phyloP scores from a whole-genome alignment of 1,140 invertebrate species.

The Ditylenchus dipsaci region DNA sequence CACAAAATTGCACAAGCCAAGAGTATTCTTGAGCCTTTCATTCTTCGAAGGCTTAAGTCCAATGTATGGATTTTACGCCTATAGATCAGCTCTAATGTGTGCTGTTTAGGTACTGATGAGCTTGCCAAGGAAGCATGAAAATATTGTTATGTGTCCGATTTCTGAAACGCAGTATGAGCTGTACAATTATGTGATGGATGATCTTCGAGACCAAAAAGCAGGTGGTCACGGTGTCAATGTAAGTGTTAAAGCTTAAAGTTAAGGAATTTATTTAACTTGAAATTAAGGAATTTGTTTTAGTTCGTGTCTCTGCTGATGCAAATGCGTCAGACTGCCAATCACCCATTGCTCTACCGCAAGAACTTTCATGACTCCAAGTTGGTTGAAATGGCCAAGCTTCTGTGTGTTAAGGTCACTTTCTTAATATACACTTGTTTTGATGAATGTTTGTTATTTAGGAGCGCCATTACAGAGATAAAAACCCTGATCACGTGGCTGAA shows the following conservation, averaged over 20 bases:
- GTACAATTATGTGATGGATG: conserved; percentile 72
- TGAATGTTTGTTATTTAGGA: conserved; percentile 59
- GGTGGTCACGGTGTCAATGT: background rate
- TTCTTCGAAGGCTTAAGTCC: conserved; percentile 79
- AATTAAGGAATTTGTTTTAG: no score
- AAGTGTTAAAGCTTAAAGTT: no score
- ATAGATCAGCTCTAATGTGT: background rate
- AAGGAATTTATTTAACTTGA: no score
- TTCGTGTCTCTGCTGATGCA: conserved; percentile 68
- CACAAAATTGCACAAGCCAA: conserved; percentile 73
- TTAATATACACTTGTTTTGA: conserved; percentile 2
- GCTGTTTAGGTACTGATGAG: conserved; percentile 68
- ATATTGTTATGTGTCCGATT: conserved; percentile 68
- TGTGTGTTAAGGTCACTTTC: conserved; percentile 64
- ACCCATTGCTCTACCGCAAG: conserved; percentile 75
- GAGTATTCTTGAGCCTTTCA: conserved; percentile 89
- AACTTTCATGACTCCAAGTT: conserved; percentile 73
- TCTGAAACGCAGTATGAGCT: conserved; percentile 68
- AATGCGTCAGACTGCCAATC: conserved; percentile 80
- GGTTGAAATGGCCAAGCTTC: conserved; percentile 68
- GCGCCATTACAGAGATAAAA: conserved; percentile 71
- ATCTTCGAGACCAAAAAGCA: conserved; percentile 61
- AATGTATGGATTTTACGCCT: conserved; percentile 56
- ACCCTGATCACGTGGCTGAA: conserved; percentile 76
- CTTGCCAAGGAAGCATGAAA: conserved; percentile 72